Evolutionary conservation across 92 coral and sea anemone genomes (phyloP), one percentile per base, ranked within the genome.

Genomic region (Virgularia gustaviana): DNA sequence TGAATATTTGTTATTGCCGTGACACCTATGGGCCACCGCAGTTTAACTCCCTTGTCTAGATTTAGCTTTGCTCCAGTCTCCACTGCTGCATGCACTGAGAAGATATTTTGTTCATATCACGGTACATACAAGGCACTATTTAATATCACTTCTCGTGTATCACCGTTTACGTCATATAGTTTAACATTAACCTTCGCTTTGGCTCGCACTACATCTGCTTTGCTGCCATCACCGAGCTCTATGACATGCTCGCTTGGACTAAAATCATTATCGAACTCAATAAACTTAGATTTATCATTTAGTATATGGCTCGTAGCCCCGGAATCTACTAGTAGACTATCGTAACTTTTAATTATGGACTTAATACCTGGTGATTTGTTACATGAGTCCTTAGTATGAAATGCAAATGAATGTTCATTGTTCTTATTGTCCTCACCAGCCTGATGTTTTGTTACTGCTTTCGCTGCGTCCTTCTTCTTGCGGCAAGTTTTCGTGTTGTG

Each of bases 231-330:
- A n/a, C 66, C 68, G 6, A 72, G 55, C 29, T 72, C 78, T 25
- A 72, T 72, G 3, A 56, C 67, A 55, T 72, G 78, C 13, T 12
- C 33, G 0, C 28, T 54, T 3, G 77, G 52, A 35, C 54, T 41
- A 49, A 52, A 71, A 0, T 71, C 20, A 11, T 49, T 18, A 35
- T 72, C 67, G 42, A 72, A 72, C 20, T 41, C 37, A 31, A 25
- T 25, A 72, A 72, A 72, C 39, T 55, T 35, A 1, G 78, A 36
- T 35, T 71, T 54, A 9, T 71, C 78, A 39, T 56, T 72, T 25
- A 56, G 22, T 15, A 72, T 72, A 22, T 72, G 67, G 35, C 78
- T 72, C 3, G 78, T 72, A 10, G 78, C 65, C 22, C 77, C 77
- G 0, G 77, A 52, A 36, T 71, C 54, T 20, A 64, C 24, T 22